Base-by-base conservation (phyloP, 2,797 vertebrate species). In the Eidolon dupreanum region DNA sequence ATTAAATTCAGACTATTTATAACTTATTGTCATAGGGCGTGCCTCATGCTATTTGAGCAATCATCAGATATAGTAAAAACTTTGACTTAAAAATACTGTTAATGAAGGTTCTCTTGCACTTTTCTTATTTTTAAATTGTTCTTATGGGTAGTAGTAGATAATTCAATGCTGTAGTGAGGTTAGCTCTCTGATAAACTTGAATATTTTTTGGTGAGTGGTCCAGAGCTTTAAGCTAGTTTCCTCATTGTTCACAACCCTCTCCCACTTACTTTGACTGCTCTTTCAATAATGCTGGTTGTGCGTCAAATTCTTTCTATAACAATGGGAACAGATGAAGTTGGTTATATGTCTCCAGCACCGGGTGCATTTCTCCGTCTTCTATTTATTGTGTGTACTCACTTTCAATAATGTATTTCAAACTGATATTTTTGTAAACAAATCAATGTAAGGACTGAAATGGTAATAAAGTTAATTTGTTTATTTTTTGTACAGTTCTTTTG, bases 391-490 rank as follows among this genome's bases (percentile, higher is more conserved):
- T 96, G 49, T 95, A 87, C 61, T 96, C 95, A 96, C 90, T 97
- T 95, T 88, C 49, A 88, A 36, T 96, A 95, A 90, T 96, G 59
- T 94, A 95, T 94, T 97, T 94, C 91, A 90, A 79, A 93, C 95
- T 85, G 78, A 9, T 97, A 94, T 92, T 97, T 97, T 97, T 97
- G 90, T 81, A 97, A 90, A 95, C 63, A 96, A 96, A 97, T 97
- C 93, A 96, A 28, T 88, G 17, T 97, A 93, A 92, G 61, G 36
- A 92, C 85, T 71, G 63, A 96, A 95, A 38, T 81, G 33, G 11
- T 96, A 97, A 98, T 98, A 97, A 98, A 98, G 88, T 93, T 94
- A 96, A 95, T 97, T 94, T 97, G 94, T 98, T 94, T 97, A 97
- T 87, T 97, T 94, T 97, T 97, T 96, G 75, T 82, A 93, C 46